Evolutionary conservation across 2,113 vertebrate genomes (phyloP).

Genomic region (Scortum barcoo): DNA sequence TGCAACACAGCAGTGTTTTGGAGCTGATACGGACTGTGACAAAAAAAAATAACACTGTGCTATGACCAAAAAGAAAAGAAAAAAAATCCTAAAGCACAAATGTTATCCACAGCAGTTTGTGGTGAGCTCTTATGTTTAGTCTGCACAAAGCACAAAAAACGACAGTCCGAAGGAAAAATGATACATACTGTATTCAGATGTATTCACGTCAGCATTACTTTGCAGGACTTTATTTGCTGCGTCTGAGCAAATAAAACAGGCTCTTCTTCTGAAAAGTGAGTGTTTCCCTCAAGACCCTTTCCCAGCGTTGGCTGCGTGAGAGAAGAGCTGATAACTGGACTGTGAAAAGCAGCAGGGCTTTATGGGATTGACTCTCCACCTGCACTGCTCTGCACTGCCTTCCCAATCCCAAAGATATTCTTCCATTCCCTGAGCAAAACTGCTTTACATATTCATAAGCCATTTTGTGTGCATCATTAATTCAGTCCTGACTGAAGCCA

Average conservation of each 20-base stretch:
- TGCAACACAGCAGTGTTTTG: constrained; percentile 48
- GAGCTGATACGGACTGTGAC: constrained; percentile 21
- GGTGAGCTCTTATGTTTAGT: constrained; percentile 18
- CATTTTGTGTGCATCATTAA: constrained; percentile 78
- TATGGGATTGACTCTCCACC: constrained; percentile 51
- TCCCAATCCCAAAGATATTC: constrained; percentile 50
- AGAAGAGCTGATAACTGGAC: constrained; percentile 49
- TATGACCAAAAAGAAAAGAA: constrained; percentile 32
- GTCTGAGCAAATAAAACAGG: constrained; percentile 27
- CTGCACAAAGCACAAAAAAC: constrained; percentile 53
- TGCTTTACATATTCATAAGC: constrained; percentile 79
- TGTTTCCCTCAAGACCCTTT: constrained; percentile 18
- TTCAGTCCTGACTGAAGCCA: constrained; percentile 69
- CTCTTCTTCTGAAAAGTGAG: background rate
- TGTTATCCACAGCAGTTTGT: constrained; percentile 22
- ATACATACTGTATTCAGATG: constrained; percentile 13
- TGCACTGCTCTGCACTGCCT: constrained; percentile 59
- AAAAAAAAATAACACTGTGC: constrained; percentile 27
- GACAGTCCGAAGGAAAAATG: constrained; percentile 43
- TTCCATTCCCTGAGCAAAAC: constrained; percentile 46
- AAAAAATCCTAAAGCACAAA: constrained; percentile 3
- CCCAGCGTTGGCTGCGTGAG: constrained; percentile 10
- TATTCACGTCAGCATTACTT: constrained; percentile 21
- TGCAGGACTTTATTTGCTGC: constrained; percentile 44
- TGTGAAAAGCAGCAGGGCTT: constrained; percentile 48